Evolutionary conservation across 2,797 vertebrate species (phyloP).

Genomic region (Rhabdophis nuchalis): DNA sequence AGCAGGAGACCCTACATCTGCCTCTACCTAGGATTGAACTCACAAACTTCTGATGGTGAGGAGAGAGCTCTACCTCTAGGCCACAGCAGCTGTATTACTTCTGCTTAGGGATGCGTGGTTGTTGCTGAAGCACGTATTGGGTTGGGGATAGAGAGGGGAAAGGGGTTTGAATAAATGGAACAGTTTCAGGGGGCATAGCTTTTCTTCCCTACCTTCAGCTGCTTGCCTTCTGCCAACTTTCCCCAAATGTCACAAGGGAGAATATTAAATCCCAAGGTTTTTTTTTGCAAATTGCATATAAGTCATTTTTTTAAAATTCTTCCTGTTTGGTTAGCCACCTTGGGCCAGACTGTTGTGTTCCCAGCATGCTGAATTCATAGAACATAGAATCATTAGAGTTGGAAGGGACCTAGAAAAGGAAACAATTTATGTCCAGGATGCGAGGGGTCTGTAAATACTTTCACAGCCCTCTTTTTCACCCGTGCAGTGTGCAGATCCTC

Average conservation of each 20-base stretch:
- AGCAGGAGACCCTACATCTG: too few species aligned
- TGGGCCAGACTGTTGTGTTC: background rate
- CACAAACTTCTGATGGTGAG: too few species aligned
- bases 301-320: background rate
- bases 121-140: background rate
- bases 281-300: background rate
- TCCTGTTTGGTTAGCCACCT: background rate
- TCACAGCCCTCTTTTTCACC: too few species aligned
- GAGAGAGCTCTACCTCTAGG: too few species aligned
- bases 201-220: background rate
- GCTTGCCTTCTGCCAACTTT: background rate
- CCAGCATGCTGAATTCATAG: background rate
- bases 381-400: too few species aligned
- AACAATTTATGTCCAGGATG: too few species aligned
- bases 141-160: background rate
- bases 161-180: background rate
- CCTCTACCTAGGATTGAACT: too few species aligned
- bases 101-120: background rate
- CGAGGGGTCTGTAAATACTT: too few species aligned
- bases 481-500: too few species aligned
- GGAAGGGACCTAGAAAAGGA: too few species aligned
- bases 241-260: background rate
- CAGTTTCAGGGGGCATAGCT: background rate
- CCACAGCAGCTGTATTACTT: too few species aligned
- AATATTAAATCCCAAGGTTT: background rate